Conservation (phyloP, 1,140 invertebrate genomes). For the Glossosoma conforme region DNA sequence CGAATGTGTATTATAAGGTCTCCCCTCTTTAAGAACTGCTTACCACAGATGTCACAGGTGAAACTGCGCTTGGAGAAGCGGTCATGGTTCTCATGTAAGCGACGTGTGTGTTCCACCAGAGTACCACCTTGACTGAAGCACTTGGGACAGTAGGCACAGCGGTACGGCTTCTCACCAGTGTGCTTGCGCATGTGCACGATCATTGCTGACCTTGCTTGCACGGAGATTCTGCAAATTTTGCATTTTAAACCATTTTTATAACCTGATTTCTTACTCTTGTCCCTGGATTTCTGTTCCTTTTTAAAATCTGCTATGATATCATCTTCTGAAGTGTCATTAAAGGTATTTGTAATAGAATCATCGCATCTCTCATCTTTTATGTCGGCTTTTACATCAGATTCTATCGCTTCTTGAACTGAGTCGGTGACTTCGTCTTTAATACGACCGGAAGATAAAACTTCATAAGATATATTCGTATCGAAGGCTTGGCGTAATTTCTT, state of each 20-base stretch:
- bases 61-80: conserved; percentile 20
- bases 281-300: conserved; percentile 2
- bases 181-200: conserved; percentile 20
- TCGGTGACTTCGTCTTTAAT: too few relatives aligned
- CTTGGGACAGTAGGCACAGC: conserved; percentile 24
- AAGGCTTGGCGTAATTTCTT: conserved; percentile 4
- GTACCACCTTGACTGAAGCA: conserved; percentile 21
- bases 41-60: conserved; percentile 24
- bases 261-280: background rate
- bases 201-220: conserved; percentile 12
- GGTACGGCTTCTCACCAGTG: conserved; percentile 26
- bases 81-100: conserved; percentile 10
- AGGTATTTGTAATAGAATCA: conserved; percentile 3
- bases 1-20: conserved; percentile 15
- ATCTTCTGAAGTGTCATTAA: background rate
- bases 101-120: conserved; percentile 11
- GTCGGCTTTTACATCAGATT: conserved; percentile 9
- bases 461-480: conserved; percentile 5
- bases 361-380: conserved; percentile 3
- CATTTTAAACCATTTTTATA: conserved; percentile 10
- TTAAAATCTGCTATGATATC: background rate
- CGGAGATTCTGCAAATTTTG: conserved; percentile 4
- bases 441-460: too few relatives aligned
- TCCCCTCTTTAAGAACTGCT: conserved; percentile 12
- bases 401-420: background rate